A percentile compares a stretch with the other conserved stretches of the same genome.
phyloP scores from a whole-genome alignment of 2,797 vertebrate species.

The Mus caroli region DNA sequence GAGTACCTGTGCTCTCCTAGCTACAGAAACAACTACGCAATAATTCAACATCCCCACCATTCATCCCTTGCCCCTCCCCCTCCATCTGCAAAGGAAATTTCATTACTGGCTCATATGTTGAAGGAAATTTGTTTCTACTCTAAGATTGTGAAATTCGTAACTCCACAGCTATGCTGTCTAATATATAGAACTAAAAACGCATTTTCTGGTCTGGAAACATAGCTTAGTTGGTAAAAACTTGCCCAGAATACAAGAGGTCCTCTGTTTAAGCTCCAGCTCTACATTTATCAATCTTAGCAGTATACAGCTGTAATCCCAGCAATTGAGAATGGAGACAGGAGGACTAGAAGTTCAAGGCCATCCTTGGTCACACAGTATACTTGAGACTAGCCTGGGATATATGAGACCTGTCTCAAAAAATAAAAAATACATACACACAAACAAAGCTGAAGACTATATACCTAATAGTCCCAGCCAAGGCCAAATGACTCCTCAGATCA shows the following conservation, averaged over 20 bases:
- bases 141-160: not conserved
- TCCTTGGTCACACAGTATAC: not conserved
- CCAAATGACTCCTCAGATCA: not conserved
- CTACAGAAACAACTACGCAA: not conserved
- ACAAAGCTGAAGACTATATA: not conserved
- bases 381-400: not conserved
- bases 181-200: not conserved
- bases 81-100: conserved; percentile 30
- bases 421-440: not conserved
- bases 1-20: not conserved
- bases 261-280: not conserved
- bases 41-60: not conserved
- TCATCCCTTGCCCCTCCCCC: not conserved
- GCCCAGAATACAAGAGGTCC: not conserved
- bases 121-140: conserved; percentile 47
- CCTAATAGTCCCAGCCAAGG: not conserved
- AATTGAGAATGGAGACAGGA: not conserved
- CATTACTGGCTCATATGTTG: not conserved
- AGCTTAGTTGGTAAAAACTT: not conserved
- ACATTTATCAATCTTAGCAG: not conserved
- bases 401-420: not conserved
- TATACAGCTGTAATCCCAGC: not conserved
- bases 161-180: not conserved
- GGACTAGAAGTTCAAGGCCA: not conserved
- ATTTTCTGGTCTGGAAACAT: not conserved